phyloP scores from a whole-genome alignment of 2,888 invertebrate species.

The Anthoptus insignis region DNA sequence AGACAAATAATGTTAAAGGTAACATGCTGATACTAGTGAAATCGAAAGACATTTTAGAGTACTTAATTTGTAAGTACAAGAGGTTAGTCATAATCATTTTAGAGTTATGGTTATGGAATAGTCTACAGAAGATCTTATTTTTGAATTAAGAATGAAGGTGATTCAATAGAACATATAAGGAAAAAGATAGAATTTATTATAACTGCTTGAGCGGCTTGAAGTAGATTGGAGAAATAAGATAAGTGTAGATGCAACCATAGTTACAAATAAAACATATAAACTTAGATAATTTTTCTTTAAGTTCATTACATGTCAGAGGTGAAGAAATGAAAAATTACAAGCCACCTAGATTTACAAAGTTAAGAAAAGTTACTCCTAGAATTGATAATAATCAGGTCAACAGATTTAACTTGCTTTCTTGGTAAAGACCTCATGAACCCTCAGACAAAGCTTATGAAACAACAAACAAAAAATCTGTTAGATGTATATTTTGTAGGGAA shows the following conservation, averaged over 20 bases:
- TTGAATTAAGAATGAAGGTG: conserved; percentile 39
- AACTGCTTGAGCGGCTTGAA: conserved; percentile 35
- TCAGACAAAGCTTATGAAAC: background rate
- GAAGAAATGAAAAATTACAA: conserved; percentile 2
- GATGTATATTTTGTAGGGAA: conserved; percentile 31
- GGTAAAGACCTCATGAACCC: background rate
- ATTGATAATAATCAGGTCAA: background rate
- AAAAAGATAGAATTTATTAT: conserved; percentile 39
- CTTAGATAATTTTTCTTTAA: conserved; percentile 22
- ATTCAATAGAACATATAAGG: conserved; percentile 34
- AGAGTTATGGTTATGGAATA: conserved; percentile 39
- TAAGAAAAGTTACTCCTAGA: background rate
- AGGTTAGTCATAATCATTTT: conserved; percentile 47
- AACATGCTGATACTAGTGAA: conserved; percentile 40
- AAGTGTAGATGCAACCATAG: background rate
- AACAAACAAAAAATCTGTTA: conserved; percentile 7
- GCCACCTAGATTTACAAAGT: background rate
- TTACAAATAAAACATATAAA: background rate
- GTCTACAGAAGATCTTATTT: conserved; percentile 40
- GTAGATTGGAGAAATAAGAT: conserved; percentile 7
- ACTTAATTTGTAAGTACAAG: conserved; percentile 48
- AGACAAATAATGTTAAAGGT: conserved; percentile 15
- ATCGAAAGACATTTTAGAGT: conserved; percentile 50
- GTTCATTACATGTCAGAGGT: conserved; percentile 21
- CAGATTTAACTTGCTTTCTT: background rate